These are phyloP conservation scores for Heterodera filipjevi DNA, from an alignment of 2,888 invertebrate genomes.

Conservation along the genomic window DNA sequence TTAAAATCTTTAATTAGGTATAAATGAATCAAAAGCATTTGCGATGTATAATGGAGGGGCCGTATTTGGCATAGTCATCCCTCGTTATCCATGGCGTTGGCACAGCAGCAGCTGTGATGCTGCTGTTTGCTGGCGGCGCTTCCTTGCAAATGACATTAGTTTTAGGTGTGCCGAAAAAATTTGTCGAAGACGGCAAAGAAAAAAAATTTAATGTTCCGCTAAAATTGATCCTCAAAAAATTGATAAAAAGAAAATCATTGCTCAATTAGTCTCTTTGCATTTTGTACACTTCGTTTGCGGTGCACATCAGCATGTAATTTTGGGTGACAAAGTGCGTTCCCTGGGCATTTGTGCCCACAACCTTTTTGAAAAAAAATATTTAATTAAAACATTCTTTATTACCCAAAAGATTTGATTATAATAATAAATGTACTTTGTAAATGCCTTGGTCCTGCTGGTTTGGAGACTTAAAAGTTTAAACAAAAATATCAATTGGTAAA, in stretches of 20 bases:
- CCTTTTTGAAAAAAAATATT: too few relatives aligned
- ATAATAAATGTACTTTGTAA: too few relatives aligned
- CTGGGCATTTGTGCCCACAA: slow-evolving; percentile 56
- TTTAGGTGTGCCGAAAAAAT: too few relatives aligned
- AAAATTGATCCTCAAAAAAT: too few relatives aligned
- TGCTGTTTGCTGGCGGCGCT: too few relatives aligned
- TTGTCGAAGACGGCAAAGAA: too few relatives aligned
- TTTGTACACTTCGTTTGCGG: slow-evolving; percentile 63
- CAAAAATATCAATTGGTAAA: background rate
- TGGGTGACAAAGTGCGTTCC: slow-evolving; percentile 62
- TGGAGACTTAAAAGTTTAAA: slow-evolving; percentile 55
- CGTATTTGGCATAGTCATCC: background rate
- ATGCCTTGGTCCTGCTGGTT: slow-evolving; percentile 64
- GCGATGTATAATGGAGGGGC: background rate
- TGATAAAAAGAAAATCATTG: too few relatives aligned
- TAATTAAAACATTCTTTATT: too few relatives aligned
- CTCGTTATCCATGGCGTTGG: background rate
- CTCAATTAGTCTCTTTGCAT: slow-evolving; percentile 41
- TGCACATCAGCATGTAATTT: slow-evolving; percentile 56
- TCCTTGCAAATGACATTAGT: too few relatives aligned
- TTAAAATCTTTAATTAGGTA: background rate
- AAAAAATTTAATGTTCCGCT: too few relatives aligned
- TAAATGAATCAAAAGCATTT: background rate
- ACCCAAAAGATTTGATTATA: too few relatives aligned
- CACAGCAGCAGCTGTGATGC: too few relatives aligned